Evolutionary conservation across 2,797 vertebrate species (phyloP).

Genomic region (Catostomus latipinnis): DNA sequence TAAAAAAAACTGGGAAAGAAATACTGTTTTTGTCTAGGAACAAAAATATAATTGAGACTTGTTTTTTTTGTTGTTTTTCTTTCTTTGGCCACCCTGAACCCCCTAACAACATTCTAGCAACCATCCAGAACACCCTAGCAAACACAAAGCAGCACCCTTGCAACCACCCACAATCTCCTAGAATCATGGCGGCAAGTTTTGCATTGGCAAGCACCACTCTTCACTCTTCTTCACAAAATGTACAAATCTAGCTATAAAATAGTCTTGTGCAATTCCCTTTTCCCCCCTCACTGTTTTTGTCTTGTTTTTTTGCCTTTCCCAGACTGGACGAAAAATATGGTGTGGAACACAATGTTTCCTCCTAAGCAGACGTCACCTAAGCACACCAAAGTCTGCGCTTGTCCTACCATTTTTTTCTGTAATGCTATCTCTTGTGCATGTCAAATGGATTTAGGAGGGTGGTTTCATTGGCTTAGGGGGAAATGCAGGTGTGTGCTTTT

Average conservation of each 20-base stretch:
- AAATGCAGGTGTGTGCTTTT: slow-evolving; percentile 24
- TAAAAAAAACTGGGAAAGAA: too few species aligned
- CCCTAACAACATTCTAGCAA: not conserved
- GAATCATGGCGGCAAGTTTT: not conserved
- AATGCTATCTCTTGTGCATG: slow-evolving; percentile 58
- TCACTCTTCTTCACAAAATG: not conserved
- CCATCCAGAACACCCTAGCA: not conserved
- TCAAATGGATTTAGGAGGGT: slow-evolving; percentile 59
- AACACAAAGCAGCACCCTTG: not conserved
- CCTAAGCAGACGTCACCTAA: slow-evolving; percentile 77
- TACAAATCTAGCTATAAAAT: slow-evolving; percentile 8
- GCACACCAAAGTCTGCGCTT: slow-evolving; percentile 49
- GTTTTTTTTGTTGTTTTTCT: not conserved
- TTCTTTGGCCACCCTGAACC: not conserved
- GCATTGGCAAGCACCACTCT: not conserved
- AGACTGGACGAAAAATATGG: slow-evolving; percentile 49
- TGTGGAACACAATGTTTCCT: slow-evolving; percentile 63
- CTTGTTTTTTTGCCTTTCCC: not conserved
- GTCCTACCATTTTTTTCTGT: too few species aligned
- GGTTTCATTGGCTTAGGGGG: slow-evolving; percentile 60
- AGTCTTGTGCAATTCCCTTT: not conserved
- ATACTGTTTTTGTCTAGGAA: not conserved
- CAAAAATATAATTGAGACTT: not conserved
- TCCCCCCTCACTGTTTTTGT: not conserved
- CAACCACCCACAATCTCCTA: not conserved